Base-by-base conservation (phyloP, 2,888 invertebrate species). In the Pandemis cinnamomeana region DNA sequence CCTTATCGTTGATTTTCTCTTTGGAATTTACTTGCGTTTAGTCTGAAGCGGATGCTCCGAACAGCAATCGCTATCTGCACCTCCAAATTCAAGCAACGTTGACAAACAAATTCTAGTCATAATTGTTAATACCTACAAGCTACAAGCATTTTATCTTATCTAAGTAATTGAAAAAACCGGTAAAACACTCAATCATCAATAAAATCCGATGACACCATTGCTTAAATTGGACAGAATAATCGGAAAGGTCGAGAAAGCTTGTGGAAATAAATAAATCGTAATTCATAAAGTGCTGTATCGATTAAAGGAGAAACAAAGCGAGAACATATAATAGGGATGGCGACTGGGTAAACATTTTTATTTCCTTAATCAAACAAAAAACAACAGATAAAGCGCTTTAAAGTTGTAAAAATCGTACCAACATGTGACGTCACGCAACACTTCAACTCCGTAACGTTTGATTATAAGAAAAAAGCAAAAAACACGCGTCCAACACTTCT, bases 161-260 rank as follows among this genome's bases (percentile, higher is more conserved):
- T 27, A 20, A 20, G 58, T 58, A 27, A 58, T 58, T 58, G 58
- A 58, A 58, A 58, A 58, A 58, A 27, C 8, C 27, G 8, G 58
- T 58, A 58, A 58, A 58, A 27, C 20, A 10, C 27, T 4, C 4
- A 58, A 20, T 58, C 27, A 4, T 10, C 5, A 58, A 27, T 27
- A 58, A 58, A 58, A 20, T 58, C 10, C 5, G 27, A 58, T 8
- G 58, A 58, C 10, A 27, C 27, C 58, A 27, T 27, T 10, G 15
- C 53, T 53, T 15, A 53, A 53, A 15, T 7, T 7, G 53, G 15
- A n/a, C 15, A 53, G 53, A 15, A 7, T 15, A 53, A 15, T 58
- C 27, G 58, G 27, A 58, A 58, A 58, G 27, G 58, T 10, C 58
- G 27, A 27, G 27, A 58, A 58, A 10, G 10, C 27, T 58, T 58